Evolutionary conservation across 2,797 vertebrate species (phyloP).

Genomic region (Crax fasciolata): DNA sequence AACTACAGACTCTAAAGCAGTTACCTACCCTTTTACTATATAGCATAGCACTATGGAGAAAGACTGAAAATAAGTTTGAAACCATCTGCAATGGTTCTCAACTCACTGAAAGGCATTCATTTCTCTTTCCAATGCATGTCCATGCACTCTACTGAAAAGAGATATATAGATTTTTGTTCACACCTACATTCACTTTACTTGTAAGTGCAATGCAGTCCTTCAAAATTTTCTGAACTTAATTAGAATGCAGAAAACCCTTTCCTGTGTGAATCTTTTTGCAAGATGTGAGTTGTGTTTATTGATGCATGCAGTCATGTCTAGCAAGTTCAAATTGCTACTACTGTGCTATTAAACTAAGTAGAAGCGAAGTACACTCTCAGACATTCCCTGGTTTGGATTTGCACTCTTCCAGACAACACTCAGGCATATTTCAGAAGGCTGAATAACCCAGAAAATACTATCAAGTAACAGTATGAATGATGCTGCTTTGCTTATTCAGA

Average conservation of each 20-base stretch:
- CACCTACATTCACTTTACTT: neutral
- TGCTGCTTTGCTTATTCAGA: neutral
- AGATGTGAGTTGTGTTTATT: neutral
- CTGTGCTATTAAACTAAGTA: neutral
- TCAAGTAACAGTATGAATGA: neutral
- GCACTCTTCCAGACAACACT: neutral
- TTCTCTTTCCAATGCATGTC: neutral
- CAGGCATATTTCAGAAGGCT: neutral
- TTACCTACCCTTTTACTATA: neutral
- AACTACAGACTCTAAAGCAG: neutral
- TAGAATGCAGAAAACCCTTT: neutral
- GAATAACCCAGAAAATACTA: neutral
- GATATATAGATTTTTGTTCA: neutral
- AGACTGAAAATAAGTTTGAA: neutral
- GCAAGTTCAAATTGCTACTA: neutral
- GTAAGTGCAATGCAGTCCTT: neutral
- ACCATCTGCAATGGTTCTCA: neutral
- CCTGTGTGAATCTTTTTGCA: neutral
- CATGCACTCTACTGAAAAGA: neutral
- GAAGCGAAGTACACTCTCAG: neutral
- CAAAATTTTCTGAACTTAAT: neutral
- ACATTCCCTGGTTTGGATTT: neutral
- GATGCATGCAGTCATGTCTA: neutral
- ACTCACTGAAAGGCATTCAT: fast-evolving
- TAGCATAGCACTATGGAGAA: neutral